These are phyloP conservation scores for Aphrocallistes beatrix DNA, from an alignment of 37 sponge, comb jelly and placozoan genomes.

Conservation along the genomic window DNA sequence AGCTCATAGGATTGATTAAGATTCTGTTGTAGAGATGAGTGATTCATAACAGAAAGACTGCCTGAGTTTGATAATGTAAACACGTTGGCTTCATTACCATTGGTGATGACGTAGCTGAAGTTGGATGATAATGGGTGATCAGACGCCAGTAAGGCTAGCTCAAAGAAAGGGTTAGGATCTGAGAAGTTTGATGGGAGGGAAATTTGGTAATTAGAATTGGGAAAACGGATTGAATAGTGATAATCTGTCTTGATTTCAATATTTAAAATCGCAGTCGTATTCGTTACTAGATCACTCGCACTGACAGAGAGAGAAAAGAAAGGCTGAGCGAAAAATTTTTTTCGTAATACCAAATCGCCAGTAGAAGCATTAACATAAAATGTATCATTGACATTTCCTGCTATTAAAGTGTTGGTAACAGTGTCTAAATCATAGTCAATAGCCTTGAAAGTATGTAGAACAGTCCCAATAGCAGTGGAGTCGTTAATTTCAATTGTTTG, in stretches of 20 bases:
- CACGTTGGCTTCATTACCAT: not conserved
- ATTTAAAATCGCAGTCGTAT: not conserved
- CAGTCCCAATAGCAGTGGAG: not conserved
- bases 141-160: not conserved
- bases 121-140: not conserved
- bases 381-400: not conserved
- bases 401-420: not conserved
- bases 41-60: not conserved
- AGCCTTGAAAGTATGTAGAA: not conserved
- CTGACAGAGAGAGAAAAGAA: not conserved
- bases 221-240: no score
- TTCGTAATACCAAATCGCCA: not conserved
- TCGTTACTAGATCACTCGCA: not conserved
- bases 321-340: not conserved
- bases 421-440: not conserved
- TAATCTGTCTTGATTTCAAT: not conserved
- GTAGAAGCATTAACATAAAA: not conserved
- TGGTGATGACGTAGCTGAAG: not conserved
- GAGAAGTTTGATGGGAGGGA: not conserved
- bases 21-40: not conserved
- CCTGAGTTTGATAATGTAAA: not conserved
- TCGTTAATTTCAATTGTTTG: constrained; percentile 3
- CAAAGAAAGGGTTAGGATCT: not conserved
- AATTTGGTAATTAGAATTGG: not conserved
- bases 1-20: no score